phyloP scores from a whole-genome alignment of 2,888 invertebrate genomes.

The Chymomyza procnemis region DNA sequence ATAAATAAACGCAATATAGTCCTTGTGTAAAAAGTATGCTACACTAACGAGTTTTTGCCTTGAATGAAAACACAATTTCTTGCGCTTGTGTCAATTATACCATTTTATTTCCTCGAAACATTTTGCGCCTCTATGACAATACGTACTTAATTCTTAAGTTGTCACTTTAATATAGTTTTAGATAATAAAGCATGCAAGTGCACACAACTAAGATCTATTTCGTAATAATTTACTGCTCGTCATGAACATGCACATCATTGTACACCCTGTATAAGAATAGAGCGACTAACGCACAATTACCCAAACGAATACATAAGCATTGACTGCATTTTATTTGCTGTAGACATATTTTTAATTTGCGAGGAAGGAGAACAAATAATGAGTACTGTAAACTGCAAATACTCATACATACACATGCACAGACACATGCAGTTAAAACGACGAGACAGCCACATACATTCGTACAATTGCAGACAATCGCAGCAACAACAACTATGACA shows the following conservation, averaged over 20 bases:
- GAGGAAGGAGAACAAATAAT: slow-evolving; percentile 75
- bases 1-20: too few relatives aligned
- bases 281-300: slow-evolving; percentile 40
- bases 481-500: slow-evolving; percentile 16
- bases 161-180: too few relatives aligned
- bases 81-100: too few relatives aligned
- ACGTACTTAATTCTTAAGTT: too few relatives aligned
- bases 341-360: slow-evolving; percentile 71
- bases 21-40: too few relatives aligned
- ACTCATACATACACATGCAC: slow-evolving; percentile 28
- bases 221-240: slow-evolving; percentile 12
- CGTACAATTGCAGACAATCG: slow-evolving; percentile 10
- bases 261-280: slow-evolving; percentile 46
- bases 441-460: slow-evolving; percentile 22
- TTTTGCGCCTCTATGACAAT: too few relatives aligned
- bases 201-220: too few relatives aligned
- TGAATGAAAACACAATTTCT: too few relatives aligned
- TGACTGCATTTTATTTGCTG: slow-evolving; percentile 58
- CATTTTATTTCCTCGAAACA: too few relatives aligned
- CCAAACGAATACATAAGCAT: slow-evolving; percentile 16
- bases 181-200: too few relatives aligned
- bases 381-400: slow-evolving; percentile 47
- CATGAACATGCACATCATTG: neutral
- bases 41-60: too few relatives aligned
- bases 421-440: too few relatives aligned